Conservation (phyloP, 2,888 invertebrate genomes). For the Euplexia lucipara region DNA sequence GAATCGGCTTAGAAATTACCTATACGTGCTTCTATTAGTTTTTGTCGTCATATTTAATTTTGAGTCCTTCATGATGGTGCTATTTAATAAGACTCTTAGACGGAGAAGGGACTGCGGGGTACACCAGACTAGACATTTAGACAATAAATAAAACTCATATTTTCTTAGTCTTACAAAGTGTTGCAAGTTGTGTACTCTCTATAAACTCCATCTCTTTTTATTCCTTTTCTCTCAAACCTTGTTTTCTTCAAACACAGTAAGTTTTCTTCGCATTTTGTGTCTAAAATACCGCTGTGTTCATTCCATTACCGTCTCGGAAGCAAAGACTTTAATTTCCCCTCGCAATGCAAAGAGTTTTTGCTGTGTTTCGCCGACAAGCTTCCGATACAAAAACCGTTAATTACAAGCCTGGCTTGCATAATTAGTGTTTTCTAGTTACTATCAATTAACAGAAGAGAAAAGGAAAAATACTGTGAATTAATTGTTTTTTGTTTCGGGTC, state of each 20-base stretch:
- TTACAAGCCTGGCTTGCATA: slow-evolving; percentile 16
- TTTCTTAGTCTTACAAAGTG: no score
- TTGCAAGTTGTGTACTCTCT: neutral
- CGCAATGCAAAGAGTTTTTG: slow-evolving; percentile 5
- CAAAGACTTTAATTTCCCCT: neutral
- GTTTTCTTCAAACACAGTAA: no score
- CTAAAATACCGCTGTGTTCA: slow-evolving; percentile 21
- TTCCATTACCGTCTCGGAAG: slow-evolving; percentile 17
- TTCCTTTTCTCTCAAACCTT: no score
- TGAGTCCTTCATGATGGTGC: no score
- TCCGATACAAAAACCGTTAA: slow-evolving; percentile 34
- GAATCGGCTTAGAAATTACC: no score
- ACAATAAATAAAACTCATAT: no score
- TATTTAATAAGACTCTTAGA: no score
- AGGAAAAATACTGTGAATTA: neutral
- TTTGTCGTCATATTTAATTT: no score
- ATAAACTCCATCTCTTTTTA: slow-evolving; percentile 2
- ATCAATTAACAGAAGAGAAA: neutral
- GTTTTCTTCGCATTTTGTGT: neutral
- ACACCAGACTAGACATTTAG: no score
- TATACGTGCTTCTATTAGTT: no score
- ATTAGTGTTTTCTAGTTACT: slow-evolving; percentile 17
- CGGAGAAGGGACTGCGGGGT: no score
- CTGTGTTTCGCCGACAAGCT: slow-evolving; percentile 6
- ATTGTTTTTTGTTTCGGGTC: no score